phyloP scores from a whole-genome alignment of 2,888 invertebrate species.

The Idaea biselata region DNA sequence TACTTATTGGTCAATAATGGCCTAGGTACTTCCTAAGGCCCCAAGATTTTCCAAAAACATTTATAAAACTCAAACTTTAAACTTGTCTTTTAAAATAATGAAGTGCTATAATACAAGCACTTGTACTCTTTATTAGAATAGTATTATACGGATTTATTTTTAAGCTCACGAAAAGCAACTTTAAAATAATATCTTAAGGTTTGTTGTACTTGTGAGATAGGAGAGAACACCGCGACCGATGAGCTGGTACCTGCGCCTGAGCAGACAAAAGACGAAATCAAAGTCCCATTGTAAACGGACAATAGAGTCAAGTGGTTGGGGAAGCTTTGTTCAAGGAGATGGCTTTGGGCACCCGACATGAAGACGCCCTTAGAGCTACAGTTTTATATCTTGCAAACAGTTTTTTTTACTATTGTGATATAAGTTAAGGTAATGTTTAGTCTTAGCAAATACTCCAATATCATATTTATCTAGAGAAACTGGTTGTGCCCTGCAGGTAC shows the following conservation, averaged over 20 bases:
- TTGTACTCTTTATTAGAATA: not conserved
- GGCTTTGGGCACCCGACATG: not conserved
- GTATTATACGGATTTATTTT: not conserved
- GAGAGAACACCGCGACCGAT: not conserved
- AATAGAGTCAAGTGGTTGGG: conserved; percentile 62
- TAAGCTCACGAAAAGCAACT: not conserved
- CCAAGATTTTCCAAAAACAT: not conserved
- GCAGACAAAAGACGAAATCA: conserved; percentile 59
- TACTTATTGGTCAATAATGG: too few relatives aligned
- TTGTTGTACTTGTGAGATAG: not conserved
- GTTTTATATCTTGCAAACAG: not conserved
- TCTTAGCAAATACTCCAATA: not conserved
- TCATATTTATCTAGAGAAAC: not conserved
- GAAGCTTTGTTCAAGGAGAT: not conserved
- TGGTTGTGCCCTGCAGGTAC: too few relatives aligned
- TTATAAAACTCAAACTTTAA: not conserved
- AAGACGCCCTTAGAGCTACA: not conserved
- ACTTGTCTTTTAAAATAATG: not conserved
- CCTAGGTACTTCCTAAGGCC: too few relatives aligned
- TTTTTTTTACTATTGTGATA: not conserved
- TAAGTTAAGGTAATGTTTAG: not conserved
- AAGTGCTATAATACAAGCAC: not conserved
- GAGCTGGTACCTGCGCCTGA: conserved; percentile 43
- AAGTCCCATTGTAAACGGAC: conserved; percentile 55
- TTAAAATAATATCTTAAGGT: not conserved